Evolutionary conservation across 2,113 vertebrate genomes (phyloP).

Genomic region (Tetrax tetrax): DNA sequence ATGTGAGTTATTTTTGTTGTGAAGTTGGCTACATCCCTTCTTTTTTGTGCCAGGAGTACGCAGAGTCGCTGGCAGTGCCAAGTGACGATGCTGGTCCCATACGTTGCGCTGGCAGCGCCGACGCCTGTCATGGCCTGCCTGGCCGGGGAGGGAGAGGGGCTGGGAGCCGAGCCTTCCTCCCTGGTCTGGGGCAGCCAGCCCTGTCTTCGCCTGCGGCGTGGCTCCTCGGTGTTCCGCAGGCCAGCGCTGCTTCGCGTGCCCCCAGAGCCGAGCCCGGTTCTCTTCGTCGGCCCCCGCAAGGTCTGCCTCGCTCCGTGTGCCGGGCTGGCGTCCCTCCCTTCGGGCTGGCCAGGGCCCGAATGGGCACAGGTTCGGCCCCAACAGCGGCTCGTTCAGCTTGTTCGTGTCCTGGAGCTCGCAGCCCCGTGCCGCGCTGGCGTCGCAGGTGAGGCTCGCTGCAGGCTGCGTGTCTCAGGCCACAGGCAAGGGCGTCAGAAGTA

Average conservation of each 20-base stretch:
- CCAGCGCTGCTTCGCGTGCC: background rate
- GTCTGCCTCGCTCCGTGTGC: background rate
- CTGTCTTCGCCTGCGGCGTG: fast-evolving
- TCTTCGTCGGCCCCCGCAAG: background rate
- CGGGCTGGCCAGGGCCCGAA: fast-evolving
- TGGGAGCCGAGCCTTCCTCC: background rate
- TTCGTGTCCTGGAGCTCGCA: background rate
- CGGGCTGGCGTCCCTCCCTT: background rate
- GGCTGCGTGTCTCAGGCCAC: background rate
- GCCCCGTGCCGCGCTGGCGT: fast-evolving
- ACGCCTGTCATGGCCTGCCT: fast-evolving
- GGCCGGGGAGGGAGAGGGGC: background rate
- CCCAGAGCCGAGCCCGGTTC: fast-evolving
- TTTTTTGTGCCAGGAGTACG: fast-evolving
- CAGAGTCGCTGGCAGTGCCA: background rate
- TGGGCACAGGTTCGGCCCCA: fast-evolving
- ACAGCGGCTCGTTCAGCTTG: background rate
- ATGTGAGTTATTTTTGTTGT: background rate
- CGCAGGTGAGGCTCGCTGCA: fast-evolving
- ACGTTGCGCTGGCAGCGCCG: background rate
- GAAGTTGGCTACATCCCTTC: background rate
- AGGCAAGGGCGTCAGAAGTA: fast-evolving
- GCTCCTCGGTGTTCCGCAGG: fast-evolving
- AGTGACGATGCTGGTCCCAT: background rate
- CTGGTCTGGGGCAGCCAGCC: fast-evolving